Conservation (phyloP, 2,113 vertebrate species). For the Callorhinus ursinus region DNA sequence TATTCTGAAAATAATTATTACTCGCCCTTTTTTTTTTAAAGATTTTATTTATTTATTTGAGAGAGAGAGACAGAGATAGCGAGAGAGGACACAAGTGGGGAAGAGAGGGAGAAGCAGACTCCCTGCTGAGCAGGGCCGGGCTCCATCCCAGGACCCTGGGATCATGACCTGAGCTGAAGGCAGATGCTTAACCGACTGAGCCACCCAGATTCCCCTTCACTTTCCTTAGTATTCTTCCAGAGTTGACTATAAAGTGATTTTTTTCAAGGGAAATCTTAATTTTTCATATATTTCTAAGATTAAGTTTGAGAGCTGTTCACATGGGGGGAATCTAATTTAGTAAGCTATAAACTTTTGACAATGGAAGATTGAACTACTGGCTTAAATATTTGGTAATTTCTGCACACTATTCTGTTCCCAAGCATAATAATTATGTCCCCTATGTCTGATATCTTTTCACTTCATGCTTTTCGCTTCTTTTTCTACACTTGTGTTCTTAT, state of each 20-base stretch:
- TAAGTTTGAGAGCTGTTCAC: background rate
- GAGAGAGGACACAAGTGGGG: no score
- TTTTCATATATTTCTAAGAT: background rate
- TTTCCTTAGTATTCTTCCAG: background rate
- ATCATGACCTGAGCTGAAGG: no score
- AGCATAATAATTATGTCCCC: background rate
- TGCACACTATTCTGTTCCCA: background rate
- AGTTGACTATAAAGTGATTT: constrained; percentile 8
- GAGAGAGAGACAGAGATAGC: no score
- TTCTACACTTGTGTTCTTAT: background rate
- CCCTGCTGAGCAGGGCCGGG: no score
- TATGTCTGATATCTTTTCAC: background rate
- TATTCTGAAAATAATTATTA: background rate
- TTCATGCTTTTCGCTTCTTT: background rate
- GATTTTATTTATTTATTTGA: no score
- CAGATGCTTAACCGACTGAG: no score
- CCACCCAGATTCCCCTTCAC: no score
- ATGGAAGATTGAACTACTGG: background rate
- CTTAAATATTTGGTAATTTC: background rate
- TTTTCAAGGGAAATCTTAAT: background rate
- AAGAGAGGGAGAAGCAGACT: no score
- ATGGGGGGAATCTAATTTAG: background rate
- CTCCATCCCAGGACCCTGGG: no score
- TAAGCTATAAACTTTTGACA: background rate
- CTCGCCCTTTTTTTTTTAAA: background rate